A percentile compares a stretch with the other conserved stretches of the same genome.
Conservation (phyloP, 2,797 vertebrate genomes). For the Lutjanus argentimaculatus region DNA sequence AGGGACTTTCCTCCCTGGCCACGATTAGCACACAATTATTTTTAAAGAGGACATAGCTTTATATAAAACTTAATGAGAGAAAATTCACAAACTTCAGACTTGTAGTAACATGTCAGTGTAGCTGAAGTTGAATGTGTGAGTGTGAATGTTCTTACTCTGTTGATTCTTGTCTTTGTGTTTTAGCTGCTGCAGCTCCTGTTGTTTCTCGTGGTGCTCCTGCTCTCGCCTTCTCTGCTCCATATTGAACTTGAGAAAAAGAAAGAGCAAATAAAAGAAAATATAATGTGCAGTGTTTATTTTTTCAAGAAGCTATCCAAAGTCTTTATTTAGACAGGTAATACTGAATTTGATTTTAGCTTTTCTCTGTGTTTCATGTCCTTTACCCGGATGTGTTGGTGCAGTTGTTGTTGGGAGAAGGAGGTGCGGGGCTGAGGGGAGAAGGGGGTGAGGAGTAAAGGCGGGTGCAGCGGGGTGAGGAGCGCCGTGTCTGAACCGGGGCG, state of each 20-base stretch:
- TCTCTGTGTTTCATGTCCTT: neutral
- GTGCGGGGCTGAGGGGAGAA: conserved; percentile 80
- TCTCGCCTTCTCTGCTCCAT: conserved; percentile 86
- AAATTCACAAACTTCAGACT: neutral
- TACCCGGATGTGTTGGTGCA: conserved; percentile 87
- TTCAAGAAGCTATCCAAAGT: neutral
- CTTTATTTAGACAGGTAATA: neutral
- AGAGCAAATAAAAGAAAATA: neutral
- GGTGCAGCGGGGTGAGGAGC: conserved; percentile 91
- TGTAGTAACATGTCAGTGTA: conserved; percentile 24
- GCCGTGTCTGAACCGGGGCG: conserved; percentile 91
- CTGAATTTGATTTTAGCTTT: neutral
- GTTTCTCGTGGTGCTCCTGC: conserved; percentile 86
- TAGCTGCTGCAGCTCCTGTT: conserved; percentile 87
- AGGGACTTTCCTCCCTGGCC: conserved; percentile 59
- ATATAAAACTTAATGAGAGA: neutral
- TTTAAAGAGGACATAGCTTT: conserved; percentile 23
- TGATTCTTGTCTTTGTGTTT: conserved; percentile 89
- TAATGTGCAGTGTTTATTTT: neutral
- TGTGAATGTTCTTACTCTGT: conserved; percentile 81
- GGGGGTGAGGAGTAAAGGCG: conserved; percentile 88
- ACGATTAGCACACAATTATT: conserved; percentile 35
- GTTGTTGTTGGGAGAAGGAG: conserved; percentile 85
- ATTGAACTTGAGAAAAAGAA: conserved; percentile 71
- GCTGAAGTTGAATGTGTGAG: neutral